A percentile compares a stretch with the other conserved stretches of the same genome.
Evolutionary conservation across 2,888 invertebrate genomes (phyloP).

Genomic region (Melinaea menophilus): DNA sequence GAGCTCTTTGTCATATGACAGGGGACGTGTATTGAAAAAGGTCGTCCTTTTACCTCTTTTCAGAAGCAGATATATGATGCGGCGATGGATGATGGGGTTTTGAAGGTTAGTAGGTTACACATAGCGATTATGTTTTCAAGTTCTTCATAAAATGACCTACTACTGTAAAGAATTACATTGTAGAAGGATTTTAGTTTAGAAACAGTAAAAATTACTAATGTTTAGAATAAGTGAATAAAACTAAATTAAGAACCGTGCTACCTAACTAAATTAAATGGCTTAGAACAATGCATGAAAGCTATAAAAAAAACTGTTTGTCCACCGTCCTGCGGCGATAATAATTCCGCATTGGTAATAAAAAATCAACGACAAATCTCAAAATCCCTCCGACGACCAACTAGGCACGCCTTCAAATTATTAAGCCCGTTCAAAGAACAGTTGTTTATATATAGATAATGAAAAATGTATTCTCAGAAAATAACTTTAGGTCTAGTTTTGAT

Average conservation of each 20-base stretch:
- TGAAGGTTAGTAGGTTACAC: conserved; percentile 28
- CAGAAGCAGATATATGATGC: conserved; percentile 31
- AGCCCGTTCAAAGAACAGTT: conserved; percentile 54
- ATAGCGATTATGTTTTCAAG: conserved; percentile 26
- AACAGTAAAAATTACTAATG: background rate
- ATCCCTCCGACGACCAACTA: conserved; percentile 68
- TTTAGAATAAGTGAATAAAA: background rate
- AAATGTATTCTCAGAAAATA: conserved; percentile 30
- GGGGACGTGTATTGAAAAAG: conserved; percentile 37
- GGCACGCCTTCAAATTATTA: conserved; percentile 75
- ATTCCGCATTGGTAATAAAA: conserved; percentile 67
- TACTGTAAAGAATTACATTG: background rate
- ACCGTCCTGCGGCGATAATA: conserved; percentile 61
- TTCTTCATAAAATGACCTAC: conserved; percentile 12
- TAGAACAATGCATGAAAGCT: conserved; percentile 26
- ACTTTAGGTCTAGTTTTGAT: conserved; percentile 32
- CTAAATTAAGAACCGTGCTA: background rate
- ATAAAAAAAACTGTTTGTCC: conserved; percentile 52
- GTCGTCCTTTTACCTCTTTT: conserved; percentile 34
- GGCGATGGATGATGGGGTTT: conserved; percentile 35
- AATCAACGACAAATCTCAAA: conserved; percentile 66
- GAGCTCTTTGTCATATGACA: conserved; percentile 42
- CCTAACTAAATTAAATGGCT: conserved; percentile 4
- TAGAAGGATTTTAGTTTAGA: background rate
- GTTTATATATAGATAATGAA: too few relatives aligned